Base-by-base conservation (phyloP, 2,888 invertebrate genomes). In the Lithodes maja region DNA sequence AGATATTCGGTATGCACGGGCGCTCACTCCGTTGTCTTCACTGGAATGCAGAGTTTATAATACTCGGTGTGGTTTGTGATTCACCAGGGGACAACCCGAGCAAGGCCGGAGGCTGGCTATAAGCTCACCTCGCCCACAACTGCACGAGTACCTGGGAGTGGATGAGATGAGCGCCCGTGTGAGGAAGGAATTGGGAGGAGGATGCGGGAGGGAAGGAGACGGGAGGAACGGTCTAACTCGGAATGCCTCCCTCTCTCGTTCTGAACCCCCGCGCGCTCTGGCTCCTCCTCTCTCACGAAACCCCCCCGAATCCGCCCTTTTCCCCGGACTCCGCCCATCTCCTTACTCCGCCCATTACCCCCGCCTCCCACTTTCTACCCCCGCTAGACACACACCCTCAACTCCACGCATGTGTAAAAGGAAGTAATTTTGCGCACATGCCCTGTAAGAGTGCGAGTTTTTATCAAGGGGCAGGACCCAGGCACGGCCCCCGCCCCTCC, bases 391-490 rank as follows among this genome's bases (percentile, higher is more conserved):
- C 87, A 89, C 90, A 87, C 87, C 86, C 85, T 87, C 91, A 71
- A 85, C 86, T 84, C 87, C 87, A 86, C 86, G 89, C 89, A 89
- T 84, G 83, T 85, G 87, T 89, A 85, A 91, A 90, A 91, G 89
- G 91, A 91, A 91, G 83, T 91, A 85, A 91, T 91, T 91, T 91
- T 90, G 90, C 83, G 90, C 87, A 90, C 91, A 91, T 87, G 91
- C 90, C 91, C 91, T 89, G 89, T 91, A 91, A 91, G 91, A 91
- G 85, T 90, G 89, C 78, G 81, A 91, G 89, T 91, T 91, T 33
- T 91, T 91, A 87, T 80, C 61, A 89, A 91, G 85, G 89, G 90
- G 82, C 90, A 71, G 87, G 81, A 55, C 84, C 85, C 80, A 61
- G 71, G 75, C 87, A 52, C 78, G 83, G 74, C 55, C 80, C 75